Evolutionary conservation across 2,888 invertebrate genomes (phyloP).

Genomic region (Cataglyphis livida): DNA sequence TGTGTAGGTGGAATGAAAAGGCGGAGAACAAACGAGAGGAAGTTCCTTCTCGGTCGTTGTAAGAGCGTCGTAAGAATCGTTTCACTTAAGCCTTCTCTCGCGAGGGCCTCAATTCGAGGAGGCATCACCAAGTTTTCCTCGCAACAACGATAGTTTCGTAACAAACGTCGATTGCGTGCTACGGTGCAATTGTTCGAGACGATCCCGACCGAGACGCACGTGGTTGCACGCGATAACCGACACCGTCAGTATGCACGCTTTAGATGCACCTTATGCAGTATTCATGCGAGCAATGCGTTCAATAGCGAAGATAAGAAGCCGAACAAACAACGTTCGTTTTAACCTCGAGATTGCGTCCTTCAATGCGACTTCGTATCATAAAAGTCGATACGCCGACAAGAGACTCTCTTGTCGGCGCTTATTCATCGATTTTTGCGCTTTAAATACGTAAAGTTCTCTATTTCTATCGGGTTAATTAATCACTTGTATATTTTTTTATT

Average conservation of each 20-base stretch:
- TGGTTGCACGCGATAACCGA: slow-evolving; percentile 11
- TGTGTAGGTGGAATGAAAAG: slow-evolving; percentile 40
- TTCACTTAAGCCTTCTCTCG: slow-evolving; percentile 16
- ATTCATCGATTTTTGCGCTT: background rate
- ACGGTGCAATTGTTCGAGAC: slow-evolving; percentile 37
- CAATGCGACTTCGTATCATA: slow-evolving; percentile 16
- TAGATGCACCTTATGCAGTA: slow-evolving; percentile 40
- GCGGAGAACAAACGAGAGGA: slow-evolving; percentile 52
- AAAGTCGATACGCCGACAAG: background rate
- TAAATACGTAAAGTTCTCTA: background rate
- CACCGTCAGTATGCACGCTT: slow-evolving; percentile 15
- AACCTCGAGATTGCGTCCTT: background rate
- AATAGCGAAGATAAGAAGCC: slow-evolving; percentile 29
- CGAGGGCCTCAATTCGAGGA: slow-evolving; percentile 19
- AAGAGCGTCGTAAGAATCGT: slow-evolving; percentile 40
- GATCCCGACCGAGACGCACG: slow-evolving; percentile 1
- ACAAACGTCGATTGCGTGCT: slow-evolving; percentile 21
- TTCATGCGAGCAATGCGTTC: slow-evolving; percentile 35
- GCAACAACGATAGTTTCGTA: slow-evolving; percentile 48
- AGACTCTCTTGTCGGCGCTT: background rate
- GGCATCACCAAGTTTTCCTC: slow-evolving; percentile 26
- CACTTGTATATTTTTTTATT: background rate
- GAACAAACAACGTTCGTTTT: background rate
- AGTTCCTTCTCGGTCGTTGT: slow-evolving; percentile 4
- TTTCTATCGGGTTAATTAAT: background rate